A percentile compares a stretch with the other conserved stretches of the same genome.
Evolutionary conservation across 2,888 invertebrate species (phyloP).

Genomic region (Stenodema calcarata): DNA sequence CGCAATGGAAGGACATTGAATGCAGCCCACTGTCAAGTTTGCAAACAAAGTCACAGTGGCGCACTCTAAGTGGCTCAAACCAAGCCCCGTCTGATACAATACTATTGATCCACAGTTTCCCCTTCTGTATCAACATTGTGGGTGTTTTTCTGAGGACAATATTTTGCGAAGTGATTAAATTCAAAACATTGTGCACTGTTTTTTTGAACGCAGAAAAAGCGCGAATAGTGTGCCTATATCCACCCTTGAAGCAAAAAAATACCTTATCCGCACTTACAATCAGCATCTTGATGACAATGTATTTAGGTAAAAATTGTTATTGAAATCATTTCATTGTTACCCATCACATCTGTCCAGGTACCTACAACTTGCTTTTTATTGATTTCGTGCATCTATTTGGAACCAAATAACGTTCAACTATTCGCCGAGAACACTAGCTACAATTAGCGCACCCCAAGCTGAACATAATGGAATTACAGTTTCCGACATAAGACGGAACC

Average conservation of each 20-base stretch:
- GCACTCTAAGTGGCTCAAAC: not conserved
- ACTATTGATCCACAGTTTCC: not conserved
- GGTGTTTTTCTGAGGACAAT: not conserved
- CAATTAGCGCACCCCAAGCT: no score
- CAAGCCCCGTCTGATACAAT: not conserved
- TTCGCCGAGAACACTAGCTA: no score
- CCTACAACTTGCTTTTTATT: no score
- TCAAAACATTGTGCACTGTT: not conserved
- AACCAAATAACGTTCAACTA: no score
- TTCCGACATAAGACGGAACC: no score
- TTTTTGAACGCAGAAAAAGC: not conserved
- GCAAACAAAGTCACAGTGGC: not conserved
- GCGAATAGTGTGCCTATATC: not conserved
- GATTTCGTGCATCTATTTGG: no score
- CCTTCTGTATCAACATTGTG: not conserved
- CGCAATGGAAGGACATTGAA: not conserved
- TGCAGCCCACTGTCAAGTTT: not conserved
- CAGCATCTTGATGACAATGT: no score
- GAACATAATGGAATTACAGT: no score
- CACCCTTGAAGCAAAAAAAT: slow-evolving; percentile 1
- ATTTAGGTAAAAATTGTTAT: no score
- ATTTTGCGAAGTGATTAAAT: slow-evolving; percentile 23
- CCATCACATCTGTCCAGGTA: no score
- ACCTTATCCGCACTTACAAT: no score
- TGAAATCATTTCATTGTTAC: no score